Percentiles rank a stretch among this genome's conserved stretches.
phyloP scores from a whole-genome alignment of 2,797 vertebrate species.

The Coluber constrictor region DNA sequence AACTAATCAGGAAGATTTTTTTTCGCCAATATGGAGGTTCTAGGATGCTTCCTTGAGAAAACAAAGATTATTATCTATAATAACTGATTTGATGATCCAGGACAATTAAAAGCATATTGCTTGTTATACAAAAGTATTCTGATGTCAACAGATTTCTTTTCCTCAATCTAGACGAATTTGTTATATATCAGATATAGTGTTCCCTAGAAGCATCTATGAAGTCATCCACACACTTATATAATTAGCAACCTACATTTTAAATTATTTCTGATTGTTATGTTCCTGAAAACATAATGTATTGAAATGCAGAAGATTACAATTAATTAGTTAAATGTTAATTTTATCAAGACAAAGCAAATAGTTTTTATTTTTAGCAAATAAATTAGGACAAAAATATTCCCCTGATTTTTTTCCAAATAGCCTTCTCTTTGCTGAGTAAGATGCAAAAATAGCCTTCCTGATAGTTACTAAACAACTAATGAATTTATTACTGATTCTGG shows the following conservation, averaged over 20 bases:
- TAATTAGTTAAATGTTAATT: not conserved
- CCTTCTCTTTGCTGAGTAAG: not conserved
- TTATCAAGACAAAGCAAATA: not conserved
- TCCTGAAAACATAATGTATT: not conserved
- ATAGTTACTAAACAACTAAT: not conserved
- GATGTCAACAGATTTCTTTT: not conserved
- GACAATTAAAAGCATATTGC: not conserved
- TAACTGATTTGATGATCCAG: not conserved
- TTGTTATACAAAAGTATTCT: not conserved
- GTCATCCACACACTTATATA: not conserved
- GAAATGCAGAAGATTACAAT: not conserved
- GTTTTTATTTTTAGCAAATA: not conserved
- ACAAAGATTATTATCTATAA: not conserved
- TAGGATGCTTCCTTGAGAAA: not conserved
- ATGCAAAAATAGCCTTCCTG: not conserved
- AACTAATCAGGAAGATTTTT: not conserved
- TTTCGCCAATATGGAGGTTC: not conserved
- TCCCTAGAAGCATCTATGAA: not conserved
- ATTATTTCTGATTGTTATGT: not conserved
- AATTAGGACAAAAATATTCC: not conserved
- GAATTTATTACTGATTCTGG: not conserved
- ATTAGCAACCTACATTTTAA: not conserved
- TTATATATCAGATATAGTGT: not conserved
- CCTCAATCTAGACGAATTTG: not conserved
- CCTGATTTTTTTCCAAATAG: not conserved